Evolutionary conservation across 2,113 vertebrate species (phyloP).

Genomic region (Vanacampus margaritifer): DNA sequence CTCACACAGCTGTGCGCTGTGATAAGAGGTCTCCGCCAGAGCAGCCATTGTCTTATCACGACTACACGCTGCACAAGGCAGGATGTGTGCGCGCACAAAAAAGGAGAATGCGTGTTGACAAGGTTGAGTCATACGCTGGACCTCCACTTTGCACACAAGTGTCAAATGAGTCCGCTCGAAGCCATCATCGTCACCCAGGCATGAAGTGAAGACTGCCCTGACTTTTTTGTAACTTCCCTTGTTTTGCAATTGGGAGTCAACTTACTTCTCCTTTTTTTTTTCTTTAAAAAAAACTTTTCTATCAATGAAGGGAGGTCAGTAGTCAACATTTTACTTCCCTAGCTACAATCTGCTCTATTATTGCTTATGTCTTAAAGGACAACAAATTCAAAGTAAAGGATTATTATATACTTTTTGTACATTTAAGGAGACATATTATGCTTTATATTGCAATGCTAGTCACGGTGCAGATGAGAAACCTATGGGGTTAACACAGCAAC

Average conservation of each 20-base stretch:
- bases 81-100: conserved; percentile 32
- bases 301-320: not conserved
- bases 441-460: no score
- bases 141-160: conserved; percentile 8
- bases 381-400: no score
- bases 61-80: conserved; percentile 32
- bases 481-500: no score
- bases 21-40: conserved; percentile 45
- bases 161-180: conserved; percentile 13
- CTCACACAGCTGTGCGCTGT: conserved; percentile 43
- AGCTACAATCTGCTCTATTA: no score
- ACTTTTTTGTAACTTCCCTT: conserved; percentile 56
- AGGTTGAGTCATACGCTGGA: conserved; percentile 40
- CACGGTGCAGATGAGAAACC: no score
- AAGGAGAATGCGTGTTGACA: conserved; percentile 26
- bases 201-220: conserved; percentile 11
- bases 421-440: no score
- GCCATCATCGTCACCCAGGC: not conserved
- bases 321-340: not conserved
- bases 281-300: conserved; percentile 14
- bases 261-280: conserved; percentile 9
- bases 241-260: conserved; percentile 21
- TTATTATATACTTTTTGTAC: no score
- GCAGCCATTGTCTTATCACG: conserved; percentile 51
- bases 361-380: no score